Base-by-base conservation (phyloP, 2,797 vertebrate species). In the Dicrostonyx torquatus region DNA sequence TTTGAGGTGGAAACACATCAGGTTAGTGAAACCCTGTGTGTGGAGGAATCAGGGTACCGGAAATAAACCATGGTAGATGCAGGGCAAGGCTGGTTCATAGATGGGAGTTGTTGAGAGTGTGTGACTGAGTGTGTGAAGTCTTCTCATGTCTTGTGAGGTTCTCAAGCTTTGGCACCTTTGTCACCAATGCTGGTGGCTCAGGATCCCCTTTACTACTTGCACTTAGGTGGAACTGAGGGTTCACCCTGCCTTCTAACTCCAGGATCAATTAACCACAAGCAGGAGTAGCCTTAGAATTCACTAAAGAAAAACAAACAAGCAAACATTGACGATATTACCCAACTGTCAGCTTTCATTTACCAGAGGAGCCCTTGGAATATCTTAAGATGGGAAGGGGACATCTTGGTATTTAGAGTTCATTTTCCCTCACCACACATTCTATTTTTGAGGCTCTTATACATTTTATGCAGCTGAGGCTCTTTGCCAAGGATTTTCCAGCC, bases 401-500 rank as follows among this genome's bases (percentile, higher is more conserved):
- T 31, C 26, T 18, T 50, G 8, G 70, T 96, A 83, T 68, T 64
- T 0, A 45, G 83, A 79, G 40, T 88, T 72, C 6, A 64, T 50
- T 94, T 93, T 95, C 68, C n/a, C 37, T 97, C 64, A 18, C 9
- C 53, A 37, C 15, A 75, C 58, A 8, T 64, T 90, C 95, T 64
- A 84, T 64, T 94, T 79, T 60, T 0, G 77, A 93, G 48, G n/a
- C 37, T 40, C 82, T 92, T 0, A 5, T 45, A 24, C 18, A 83
- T 72, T 24, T 85, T 82, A 76, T 87, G 85, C 43, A 31, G 13
- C 9, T 1, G n/a, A 80, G 79, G 90, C 62, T 94, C 87, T 64
- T 62, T 86, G 68, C 53, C 60, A 87, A 96, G 82, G 37, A 60
- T 58, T 93, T 96, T 97, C 87, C 82, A 93, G 70, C 96, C 53